These are phyloP conservation scores for Microplitis manilae DNA, from an alignment of 2,888 invertebrate genomes.

Conservation along the genomic window DNA sequence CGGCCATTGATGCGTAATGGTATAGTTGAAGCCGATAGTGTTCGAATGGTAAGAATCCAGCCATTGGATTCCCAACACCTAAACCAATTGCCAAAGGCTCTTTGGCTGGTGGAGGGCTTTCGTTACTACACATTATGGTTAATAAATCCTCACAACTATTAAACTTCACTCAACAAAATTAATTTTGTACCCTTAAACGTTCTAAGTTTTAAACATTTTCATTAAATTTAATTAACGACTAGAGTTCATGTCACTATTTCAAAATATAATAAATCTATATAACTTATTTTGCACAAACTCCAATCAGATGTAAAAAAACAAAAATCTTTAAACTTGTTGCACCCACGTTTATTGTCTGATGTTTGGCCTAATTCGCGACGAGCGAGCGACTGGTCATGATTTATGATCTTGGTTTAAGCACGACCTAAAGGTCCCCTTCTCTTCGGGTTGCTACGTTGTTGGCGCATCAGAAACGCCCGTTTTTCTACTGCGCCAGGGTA, in stretches of 20 bases:
- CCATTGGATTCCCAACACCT: slow-evolving; percentile 62
- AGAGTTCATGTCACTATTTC: slow-evolving; percentile 2
- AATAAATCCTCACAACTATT: neutral
- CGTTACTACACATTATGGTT: slow-evolving; percentile 70
- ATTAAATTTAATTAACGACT: neutral
- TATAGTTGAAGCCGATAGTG: slow-evolving; percentile 89
- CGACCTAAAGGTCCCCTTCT: slow-evolving; percentile 36
- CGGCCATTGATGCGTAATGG: slow-evolving; percentile 87
- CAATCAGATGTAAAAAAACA: slow-evolving; percentile 3
- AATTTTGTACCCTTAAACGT: neutral
- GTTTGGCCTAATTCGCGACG: slow-evolving; percentile 60
- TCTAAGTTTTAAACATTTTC: neutral
- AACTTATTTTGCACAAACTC: neutral
- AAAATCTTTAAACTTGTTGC: slow-evolving; percentile 26
- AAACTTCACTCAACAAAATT: neutral
- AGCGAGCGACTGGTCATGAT: slow-evolving; percentile 69
- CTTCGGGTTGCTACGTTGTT: slow-evolving; percentile 11
- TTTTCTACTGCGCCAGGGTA: slow-evolving; percentile 43
- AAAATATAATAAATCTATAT: neutral
- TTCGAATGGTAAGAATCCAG: slow-evolving; percentile 75
- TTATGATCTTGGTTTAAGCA: slow-evolving; percentile 62
- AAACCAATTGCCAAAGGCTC: slow-evolving; percentile 64
- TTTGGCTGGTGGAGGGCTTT: slow-evolving; percentile 65
- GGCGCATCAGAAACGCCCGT: slow-evolving; percentile 38
- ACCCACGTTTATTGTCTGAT: slow-evolving; percentile 46